Evolutionary conservation across 2,113 vertebrate species (phyloP).

Genomic region (Herpetotheres cachinnans): DNA sequence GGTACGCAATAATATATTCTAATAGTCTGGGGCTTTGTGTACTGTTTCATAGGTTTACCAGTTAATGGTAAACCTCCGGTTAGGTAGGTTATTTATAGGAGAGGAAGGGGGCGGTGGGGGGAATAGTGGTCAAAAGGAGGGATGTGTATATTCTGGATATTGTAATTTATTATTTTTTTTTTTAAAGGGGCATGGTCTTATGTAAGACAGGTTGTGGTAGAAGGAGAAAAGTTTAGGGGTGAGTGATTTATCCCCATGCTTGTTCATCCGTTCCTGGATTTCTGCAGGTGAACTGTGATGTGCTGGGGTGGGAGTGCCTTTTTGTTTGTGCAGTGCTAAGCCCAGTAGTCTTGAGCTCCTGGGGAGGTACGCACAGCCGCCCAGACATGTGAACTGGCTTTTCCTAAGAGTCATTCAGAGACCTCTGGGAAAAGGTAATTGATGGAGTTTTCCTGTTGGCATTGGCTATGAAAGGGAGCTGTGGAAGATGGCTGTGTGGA

Average conservation of each 20-base stretch:
- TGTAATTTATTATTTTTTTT: background rate
- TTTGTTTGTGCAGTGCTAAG: background rate
- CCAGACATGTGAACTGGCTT: background rate
- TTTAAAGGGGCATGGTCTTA: background rate
- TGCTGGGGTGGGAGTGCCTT: background rate
- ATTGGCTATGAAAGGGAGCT: background rate
- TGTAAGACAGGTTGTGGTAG: background rate
- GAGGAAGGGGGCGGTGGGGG: no score
- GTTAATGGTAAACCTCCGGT: background rate
- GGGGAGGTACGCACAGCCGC: background rate
- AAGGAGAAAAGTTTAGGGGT: background rate
- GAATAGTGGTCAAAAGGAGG: background rate
- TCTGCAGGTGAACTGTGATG: background rate
- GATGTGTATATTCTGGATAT: background rate
- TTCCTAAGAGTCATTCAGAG: background rate
- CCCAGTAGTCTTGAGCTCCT: background rate
- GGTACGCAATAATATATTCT: background rate
- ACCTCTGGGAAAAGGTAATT: background rate
- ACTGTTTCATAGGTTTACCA: background rate
- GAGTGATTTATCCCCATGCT: background rate
- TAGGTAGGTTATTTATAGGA: background rate
- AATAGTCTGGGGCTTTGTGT: background rate
- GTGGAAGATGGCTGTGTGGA: background rate
- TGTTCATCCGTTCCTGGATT: background rate
- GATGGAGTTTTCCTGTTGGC: background rate